Base-by-base conservation (phyloP, 2,113 vertebrate genomes). In the Corythornis cristatus region DNA sequence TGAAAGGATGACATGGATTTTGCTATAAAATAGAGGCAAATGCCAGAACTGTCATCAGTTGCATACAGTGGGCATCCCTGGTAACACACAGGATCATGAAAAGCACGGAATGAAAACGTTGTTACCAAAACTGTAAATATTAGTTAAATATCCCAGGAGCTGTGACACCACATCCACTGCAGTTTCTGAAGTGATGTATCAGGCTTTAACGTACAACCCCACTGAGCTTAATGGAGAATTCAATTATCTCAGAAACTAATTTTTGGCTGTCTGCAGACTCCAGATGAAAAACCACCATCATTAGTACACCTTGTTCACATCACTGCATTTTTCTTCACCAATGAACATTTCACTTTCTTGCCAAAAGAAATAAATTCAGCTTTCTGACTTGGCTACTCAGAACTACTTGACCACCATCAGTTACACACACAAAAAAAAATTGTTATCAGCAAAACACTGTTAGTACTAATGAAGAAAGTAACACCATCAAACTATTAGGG, bases 221-320 rank as follows among this genome's bases (percentile, higher is more conserved):
- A 77, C 56, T 70, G 87, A 87, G 75, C 78, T 89, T 76, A 94
- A 93, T 80, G 82, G 78, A 70, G 84, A 93, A 95, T 87, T 95
- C 70, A 68, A 71, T 93, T 85, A 79, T 92, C 82, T 83, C 67
- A n/a, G 66, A 90, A 93, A 76, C 67, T 93, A 89, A 92, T 95
- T 96, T 94, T 94, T 90, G 67, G 50, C 86, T 95, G 89, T 75
- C 96, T 92, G 71, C 64, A 92, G 81, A 66, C 77, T 94, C 60
- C 8, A 0, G 67, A 96, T 92, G 94, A 94, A 92, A 95, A 96
- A 84, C 12, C 73, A 79, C 86, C 31, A 35, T 85, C 91, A 85
- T 82, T 92, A 93, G 79, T 77, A 91, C 61, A 96, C 78, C 75
- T 95, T 83, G 71, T 70, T 83, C 86, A 79, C 22, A 73, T 88